phyloP scores from a whole-genome alignment of 1,140 invertebrate species.

The Contarinia nasturtii region DNA sequence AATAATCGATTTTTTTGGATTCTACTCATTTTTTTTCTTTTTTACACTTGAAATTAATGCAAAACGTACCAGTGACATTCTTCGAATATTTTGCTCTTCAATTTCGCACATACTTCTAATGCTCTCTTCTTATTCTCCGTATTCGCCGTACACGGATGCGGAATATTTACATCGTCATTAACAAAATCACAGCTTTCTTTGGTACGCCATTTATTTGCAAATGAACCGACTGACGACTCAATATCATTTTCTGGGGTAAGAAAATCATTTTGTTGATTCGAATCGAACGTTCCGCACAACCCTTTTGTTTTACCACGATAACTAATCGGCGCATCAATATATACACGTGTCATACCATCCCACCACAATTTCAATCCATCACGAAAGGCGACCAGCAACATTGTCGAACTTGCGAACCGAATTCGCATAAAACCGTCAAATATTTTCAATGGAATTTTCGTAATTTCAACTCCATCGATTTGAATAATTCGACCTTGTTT shows the following conservation, averaged over 20 bases:
- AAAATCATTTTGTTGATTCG: conserved; percentile 77
- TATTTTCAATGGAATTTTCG: conserved; percentile 39
- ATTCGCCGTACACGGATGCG: conserved; percentile 50
- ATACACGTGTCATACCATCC: conserved; percentile 60
- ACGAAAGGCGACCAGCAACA: conserved; percentile 41
- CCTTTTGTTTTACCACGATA: conserved; percentile 52
- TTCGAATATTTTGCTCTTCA: conserved; percentile 48
- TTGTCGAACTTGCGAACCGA: conserved; percentile 45
- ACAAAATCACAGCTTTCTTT: conserved; percentile 47
- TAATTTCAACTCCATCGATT: conserved; percentile 49
- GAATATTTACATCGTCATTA: conserved; percentile 24
- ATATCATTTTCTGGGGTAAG: conserved; percentile 65
- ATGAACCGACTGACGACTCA: conserved; percentile 50
- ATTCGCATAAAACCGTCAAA: conserved; percentile 35
- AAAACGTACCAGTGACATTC: conserved; percentile 66
- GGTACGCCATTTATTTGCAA: conserved; percentile 80
- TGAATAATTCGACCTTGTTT: conserved; percentile 48
- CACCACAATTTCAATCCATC: conserved; percentile 67
- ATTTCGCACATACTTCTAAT: conserved; percentile 44
- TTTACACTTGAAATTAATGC: too few relatives aligned
- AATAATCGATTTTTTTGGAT: too few relatives aligned
- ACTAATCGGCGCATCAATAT: conserved; percentile 56
- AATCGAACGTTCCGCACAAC: conserved; percentile 74
- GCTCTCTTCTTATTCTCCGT: conserved; percentile 45
- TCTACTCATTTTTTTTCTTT: too few relatives aligned